Percentiles rank a stretch among this genome's conserved stretches.
Conservation (phyloP, 2,113 vertebrate species). For the Heptranchias perlo region DNA sequence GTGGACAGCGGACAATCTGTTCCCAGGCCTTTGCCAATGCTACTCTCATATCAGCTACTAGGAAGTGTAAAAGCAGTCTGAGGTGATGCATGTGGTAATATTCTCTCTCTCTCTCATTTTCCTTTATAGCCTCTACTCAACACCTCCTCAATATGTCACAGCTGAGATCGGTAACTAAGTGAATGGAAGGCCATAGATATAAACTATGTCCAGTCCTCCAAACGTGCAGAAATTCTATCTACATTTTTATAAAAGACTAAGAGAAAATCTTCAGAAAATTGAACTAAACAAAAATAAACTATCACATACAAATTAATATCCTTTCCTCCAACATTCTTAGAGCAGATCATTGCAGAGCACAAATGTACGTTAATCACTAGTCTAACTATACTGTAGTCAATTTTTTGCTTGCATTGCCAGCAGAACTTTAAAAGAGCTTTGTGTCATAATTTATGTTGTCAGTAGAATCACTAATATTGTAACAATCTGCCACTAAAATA, state of each 20-base stretch:
- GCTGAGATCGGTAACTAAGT: not conserved
- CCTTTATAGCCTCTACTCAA: not conserved
- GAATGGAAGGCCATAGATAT: not conserved
- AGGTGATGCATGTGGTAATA: not conserved
- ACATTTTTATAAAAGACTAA: not conserved
- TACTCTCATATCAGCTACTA: not conserved
- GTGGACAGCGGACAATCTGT: not conserved
- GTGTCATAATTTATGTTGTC: not conserved
- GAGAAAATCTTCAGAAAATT: not conserved
- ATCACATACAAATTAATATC: not conserved
- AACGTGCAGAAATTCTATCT: not conserved
- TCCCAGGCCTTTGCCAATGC: not conserved
- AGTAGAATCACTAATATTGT: not conserved
- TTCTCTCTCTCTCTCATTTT: not conserved
- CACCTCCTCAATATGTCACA: slow-evolving; percentile 3
- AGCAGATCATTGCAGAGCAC: not conserved
- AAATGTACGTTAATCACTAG: not conserved
- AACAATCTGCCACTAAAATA: not conserved
- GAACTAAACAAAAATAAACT: not conserved
- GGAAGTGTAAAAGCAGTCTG: not conserved
- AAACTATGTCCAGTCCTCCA: not conserved
- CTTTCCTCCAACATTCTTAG: not conserved
- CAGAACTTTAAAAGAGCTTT: not conserved
- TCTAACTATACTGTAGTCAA: not conserved
- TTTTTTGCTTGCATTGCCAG: not conserved